These are phyloP conservation scores for Trichechus manatus DNA, from an alignment of 2,113 vertebrate species.

Conservation along the genomic window DNA sequence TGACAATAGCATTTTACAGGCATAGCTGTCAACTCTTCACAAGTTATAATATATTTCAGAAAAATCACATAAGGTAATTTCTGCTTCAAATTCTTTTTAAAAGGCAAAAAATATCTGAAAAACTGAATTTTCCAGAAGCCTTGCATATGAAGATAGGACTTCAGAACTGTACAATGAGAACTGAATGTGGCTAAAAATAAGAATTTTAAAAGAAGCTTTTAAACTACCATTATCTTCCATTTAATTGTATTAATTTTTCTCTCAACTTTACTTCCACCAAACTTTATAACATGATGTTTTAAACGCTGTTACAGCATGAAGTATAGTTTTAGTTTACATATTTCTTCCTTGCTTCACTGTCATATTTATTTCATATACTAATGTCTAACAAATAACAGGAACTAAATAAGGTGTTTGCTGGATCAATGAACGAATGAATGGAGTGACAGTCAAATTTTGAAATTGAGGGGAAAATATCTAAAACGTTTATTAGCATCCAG, in stretches of 20 bases:
- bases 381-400: background rate
- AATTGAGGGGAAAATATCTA: background rate
- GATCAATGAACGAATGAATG: background rate
- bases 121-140: background rate
- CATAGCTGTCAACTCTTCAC: background rate
- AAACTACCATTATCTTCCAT: background rate
- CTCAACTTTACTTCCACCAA: background rate
- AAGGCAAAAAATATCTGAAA: background rate
- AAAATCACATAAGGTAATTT: background rate
- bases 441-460: background rate
- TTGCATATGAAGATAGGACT: background rate
- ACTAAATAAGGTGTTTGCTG: background rate
- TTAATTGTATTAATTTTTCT: background rate
- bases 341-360: background rate
- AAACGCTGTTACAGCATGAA: background rate
- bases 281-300: background rate
- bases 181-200: background rate
- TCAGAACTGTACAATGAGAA: background rate
- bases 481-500: background rate
- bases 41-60: background rate
- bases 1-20: background rate
- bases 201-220: background rate
- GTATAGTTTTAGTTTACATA: background rate
- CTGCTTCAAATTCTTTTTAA: conserved; percentile 18
- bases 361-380: background rate